Conservation (phyloP, 2,113 vertebrate genomes). For the Pterocles burchelli region DNA sequence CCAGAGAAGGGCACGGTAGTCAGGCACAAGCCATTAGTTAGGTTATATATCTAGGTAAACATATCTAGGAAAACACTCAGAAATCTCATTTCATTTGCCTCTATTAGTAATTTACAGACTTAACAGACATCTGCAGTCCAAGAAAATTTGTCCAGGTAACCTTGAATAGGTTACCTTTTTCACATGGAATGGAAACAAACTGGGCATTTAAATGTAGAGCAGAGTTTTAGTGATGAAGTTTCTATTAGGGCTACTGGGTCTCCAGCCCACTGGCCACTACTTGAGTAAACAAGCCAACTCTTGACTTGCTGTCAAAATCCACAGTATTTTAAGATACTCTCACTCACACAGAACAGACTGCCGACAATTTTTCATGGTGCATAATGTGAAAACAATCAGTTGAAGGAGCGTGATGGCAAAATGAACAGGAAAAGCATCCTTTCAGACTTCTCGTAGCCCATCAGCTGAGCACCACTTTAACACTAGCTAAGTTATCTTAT, state of each 20-base stretch:
- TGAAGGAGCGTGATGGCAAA: background rate
- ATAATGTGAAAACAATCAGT: background rate
- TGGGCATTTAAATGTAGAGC: background rate
- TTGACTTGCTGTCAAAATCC: background rate
- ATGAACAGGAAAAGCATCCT: background rate
- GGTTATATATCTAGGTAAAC: background rate
- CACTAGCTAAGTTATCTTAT: background rate
- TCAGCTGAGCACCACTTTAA: background rate
- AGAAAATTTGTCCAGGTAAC: background rate
- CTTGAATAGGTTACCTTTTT: background rate
- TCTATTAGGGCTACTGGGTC: background rate
- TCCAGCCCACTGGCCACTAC: background rate
- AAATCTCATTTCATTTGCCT: background rate
- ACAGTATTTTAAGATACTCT: background rate
- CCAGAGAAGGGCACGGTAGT: background rate
- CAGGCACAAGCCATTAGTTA: background rate
- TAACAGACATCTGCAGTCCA: background rate
- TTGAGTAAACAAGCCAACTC: background rate
- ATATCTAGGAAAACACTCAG: background rate
- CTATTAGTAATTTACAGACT: background rate
- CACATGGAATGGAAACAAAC: background rate
- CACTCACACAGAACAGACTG: background rate
- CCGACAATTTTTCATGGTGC: background rate
- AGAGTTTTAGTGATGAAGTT: background rate
- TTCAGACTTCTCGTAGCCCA: background rate